phyloP scores from a whole-genome alignment of 2,113 vertebrate genomes.

The Eublepharis macularius region DNA sequence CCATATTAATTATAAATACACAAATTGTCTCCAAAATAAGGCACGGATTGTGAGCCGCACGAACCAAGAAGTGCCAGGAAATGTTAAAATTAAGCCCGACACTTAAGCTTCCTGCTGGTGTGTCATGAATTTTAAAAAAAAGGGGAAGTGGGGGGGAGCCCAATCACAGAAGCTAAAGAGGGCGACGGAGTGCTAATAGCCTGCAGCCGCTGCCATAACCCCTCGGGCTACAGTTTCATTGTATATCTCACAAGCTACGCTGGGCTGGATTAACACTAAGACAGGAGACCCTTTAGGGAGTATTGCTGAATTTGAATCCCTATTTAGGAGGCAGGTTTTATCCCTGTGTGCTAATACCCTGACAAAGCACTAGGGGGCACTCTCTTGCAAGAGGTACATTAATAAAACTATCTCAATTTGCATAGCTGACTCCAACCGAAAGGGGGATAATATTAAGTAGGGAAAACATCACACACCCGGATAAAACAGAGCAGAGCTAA shows the following conservation, averaged over 20 bases:
- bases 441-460: not conserved
- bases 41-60: conserved; percentile 52
- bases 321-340: not conserved
- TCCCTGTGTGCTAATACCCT: not conserved
- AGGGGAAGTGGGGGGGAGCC: not conserved
- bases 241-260: conserved; percentile 43
- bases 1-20: conserved; percentile 79
- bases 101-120: conserved; percentile 59
- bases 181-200: conserved; percentile 59
- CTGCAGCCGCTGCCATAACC: conserved; percentile 60
- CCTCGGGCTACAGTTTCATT: conserved; percentile 61
- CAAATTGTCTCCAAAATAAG: conserved; percentile 69
- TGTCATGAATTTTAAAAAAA: conserved; percentile 38
- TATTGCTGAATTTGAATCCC: not conserved
- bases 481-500: not conserved
- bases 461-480: not conserved
- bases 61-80: conserved; percentile 66
- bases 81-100: conserved; percentile 65
- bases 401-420: not conserved
- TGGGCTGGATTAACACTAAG: conserved; percentile 29
- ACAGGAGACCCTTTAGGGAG: not conserved
- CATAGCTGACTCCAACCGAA: not conserved
- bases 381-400: not conserved
- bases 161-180: conserved; percentile 40
- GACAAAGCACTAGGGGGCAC: not conserved